Evolutionary conservation across 2,797 vertebrate genomes (phyloP).

Genomic region (Hippoglossus hippoglossus): DNA sequence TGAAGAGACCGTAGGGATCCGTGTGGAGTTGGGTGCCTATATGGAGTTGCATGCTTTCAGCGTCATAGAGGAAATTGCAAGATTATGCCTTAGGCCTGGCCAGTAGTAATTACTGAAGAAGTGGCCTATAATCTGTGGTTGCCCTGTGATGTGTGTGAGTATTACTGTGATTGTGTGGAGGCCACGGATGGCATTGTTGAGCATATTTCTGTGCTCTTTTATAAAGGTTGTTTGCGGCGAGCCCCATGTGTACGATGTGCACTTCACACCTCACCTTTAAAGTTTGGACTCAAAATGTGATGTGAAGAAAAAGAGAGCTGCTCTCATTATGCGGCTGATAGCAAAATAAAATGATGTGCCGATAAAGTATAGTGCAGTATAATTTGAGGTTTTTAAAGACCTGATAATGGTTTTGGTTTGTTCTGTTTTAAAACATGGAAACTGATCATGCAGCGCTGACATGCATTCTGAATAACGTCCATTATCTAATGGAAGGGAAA

Average conservation of each 20-base stretch:
- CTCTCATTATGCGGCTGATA: too few relatives aligned
- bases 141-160: conserved; percentile 79
- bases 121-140: conserved; percentile 86
- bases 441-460: conserved; percentile 9
- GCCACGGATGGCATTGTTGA: conserved; percentile 67
- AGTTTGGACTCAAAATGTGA: not conserved
- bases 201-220: conserved; percentile 60
- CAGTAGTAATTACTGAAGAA: conserved; percentile 84
- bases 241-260: conserved; percentile 21
- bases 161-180: conserved; percentile 73
- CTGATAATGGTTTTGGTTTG: conserved; percentile 13
- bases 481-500: conserved; percentile 23
- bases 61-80: conserved; percentile 84
- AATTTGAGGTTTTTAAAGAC: conserved; percentile 20
- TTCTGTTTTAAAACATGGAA: conserved; percentile 23
- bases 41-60: conserved; percentile 74
- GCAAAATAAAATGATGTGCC: not conserved
- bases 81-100: conserved; percentile 83
- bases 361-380: not conserved
- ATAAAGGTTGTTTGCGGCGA: conserved; percentile 54
- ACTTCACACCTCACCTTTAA: conserved; percentile 51
- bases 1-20: conserved; percentile 42
- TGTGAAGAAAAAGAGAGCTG: not conserved
- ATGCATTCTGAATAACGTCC: conserved; percentile 5
- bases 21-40: conserved; percentile 54